phyloP scores from a whole-genome alignment of 2,888 invertebrate genomes.

The Tetragonisca angustula region DNA sequence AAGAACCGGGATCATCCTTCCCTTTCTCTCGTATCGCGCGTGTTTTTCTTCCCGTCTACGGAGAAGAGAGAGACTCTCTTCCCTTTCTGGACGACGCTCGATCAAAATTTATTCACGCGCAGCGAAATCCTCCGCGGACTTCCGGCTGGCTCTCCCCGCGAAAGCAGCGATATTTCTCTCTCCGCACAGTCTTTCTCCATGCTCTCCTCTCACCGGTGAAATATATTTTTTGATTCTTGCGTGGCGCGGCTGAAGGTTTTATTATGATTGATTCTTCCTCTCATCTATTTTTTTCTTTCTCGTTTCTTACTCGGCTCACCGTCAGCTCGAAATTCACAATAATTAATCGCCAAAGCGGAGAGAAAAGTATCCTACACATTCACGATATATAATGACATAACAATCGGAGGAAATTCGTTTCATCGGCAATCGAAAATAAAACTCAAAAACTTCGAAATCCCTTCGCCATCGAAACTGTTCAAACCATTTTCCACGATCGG shows the following conservation, averaged over 20 bases:
- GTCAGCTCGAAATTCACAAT: too few species aligned
- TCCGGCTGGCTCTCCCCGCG: slow-evolving; percentile 5
- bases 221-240: slow-evolving; percentile 1
- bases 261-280: neutral
- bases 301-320: too few species aligned
- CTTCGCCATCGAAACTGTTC: too few species aligned
- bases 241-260: neutral
- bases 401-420: too few species aligned
- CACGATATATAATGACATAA: too few species aligned
- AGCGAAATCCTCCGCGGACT: slow-evolving; percentile 49
- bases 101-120: slow-evolving; percentile 67
- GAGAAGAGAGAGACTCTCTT: neutral
- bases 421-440: too few species aligned
- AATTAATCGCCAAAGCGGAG: too few species aligned
- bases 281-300: too few species aligned
- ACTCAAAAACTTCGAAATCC: too few species aligned
- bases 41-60: slow-evolving; percentile 23
- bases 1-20: slow-evolving; percentile 16
- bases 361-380: too few species aligned
- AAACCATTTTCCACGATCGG: slow-evolving; percentile 24
- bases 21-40: neutral
- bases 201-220: neutral
- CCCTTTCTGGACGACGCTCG: slow-evolving; percentile 41
- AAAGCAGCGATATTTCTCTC: slow-evolving; percentile 37
- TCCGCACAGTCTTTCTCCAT: neutral